These are phyloP conservation scores for Colletes collaris DNA, from an alignment of 2,888 invertebrate species.

Conservation along the genomic window DNA sequence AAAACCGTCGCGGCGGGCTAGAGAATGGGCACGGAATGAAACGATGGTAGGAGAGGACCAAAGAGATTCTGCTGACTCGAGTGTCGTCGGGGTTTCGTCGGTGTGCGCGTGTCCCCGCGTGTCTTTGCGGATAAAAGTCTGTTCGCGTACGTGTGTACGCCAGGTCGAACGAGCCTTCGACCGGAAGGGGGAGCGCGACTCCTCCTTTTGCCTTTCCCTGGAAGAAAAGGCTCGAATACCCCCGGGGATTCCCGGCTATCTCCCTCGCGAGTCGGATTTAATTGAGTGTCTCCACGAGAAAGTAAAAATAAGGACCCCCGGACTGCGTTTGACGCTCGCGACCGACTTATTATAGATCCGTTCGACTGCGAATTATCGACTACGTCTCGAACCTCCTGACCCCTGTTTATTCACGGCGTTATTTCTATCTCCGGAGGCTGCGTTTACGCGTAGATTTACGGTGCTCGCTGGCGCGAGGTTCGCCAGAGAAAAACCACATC, in stretches of 20 bases:
- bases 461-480: too few relatives aligned
- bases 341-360: conserved; percentile 4
- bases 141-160: conserved; percentile 12
- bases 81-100: conserved; percentile 33
- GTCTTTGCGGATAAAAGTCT: conserved; percentile 7
- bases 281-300: conserved; percentile 36
- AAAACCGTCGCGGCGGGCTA: conserved; percentile 19
- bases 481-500: too few relatives aligned
- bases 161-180: conserved; percentile 11
- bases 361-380: conserved; percentile 16
- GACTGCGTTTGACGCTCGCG: conserved; percentile 23
- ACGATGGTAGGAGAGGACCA: conserved; percentile 12
- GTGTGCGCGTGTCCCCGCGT: conserved; percentile 12
- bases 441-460: too few relatives aligned
- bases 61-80: conserved; percentile 62
- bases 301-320: conserved; percentile 16
- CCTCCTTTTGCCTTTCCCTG: conserved; percentile 23
- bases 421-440: too few relatives aligned
- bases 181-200: not conserved
- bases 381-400: not conserved
- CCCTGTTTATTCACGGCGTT: too few relatives aligned
- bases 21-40: conserved; percentile 31
- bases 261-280: conserved; percentile 48
- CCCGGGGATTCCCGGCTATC: conserved; percentile 49
- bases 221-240: conserved; percentile 45